Base-by-base conservation (phyloP, 2,888 invertebrate genomes). In the Cantharis lateralis region DNA sequence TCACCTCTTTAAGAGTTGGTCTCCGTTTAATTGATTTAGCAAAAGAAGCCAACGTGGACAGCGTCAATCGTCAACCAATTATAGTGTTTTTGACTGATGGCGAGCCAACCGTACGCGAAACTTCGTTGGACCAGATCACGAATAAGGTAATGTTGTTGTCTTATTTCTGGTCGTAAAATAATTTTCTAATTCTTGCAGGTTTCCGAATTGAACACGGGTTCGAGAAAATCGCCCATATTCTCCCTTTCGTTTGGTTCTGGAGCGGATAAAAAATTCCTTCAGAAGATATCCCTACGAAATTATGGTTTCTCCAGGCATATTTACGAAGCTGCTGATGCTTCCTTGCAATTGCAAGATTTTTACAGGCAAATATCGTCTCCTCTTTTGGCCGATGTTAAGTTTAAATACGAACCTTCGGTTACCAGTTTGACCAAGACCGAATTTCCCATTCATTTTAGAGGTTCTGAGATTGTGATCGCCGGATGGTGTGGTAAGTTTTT, bases 161-260 rank as follows among this genome's bases (percentile, higher is more conserved):
- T 20, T 15, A 68, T 32, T 61, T 28, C 2, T 28, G 11, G 28
- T 10, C 11, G 3, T 28, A 3, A 28, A 10, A 62, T 48, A 16
- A 61, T 62, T 70, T 20, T 4, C 15, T 5, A 68, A 62, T 28
- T 28, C 11, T 72, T 72, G 13, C 48, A 86, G 85, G 82, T 86
- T 13, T 88, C 89, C 0, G 90, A 91, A 83, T 87, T 89, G 78
- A 92, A 92, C 85, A 86, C 79, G 20, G 90, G 89, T 15, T 82
- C 84, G 5, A 85, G 78, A 63, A 83, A 82, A 74, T 78, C 84
- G 1, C 85, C 92, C 5, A 91, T 94, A 75, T 94, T 92, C 85
- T 91, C 92, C 0, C 88, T 95, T 64, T 93, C 93, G n/a, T 94
- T 95, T 84, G 94, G 94, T 2, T 90, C 91, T 77, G 92, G 92